Evolutionary conservation across 2,797 vertebrate species (phyloP).

Genomic region (Premnoplex brunnescens): DNA sequence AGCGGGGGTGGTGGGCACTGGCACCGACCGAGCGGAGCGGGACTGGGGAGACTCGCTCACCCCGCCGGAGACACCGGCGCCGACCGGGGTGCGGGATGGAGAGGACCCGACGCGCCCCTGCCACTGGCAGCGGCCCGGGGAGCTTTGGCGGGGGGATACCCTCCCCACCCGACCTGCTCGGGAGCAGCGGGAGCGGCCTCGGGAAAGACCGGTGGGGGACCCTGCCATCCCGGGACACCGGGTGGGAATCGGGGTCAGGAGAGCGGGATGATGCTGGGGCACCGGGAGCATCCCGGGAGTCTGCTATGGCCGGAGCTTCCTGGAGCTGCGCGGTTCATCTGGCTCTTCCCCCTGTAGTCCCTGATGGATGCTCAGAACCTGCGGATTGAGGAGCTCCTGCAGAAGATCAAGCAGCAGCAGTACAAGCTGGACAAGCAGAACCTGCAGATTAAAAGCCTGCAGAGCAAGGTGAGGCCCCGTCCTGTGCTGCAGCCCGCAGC

Average conservation of each 20-base stretch:
- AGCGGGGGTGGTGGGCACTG: background rate
- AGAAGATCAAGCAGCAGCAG: slow-evolving; percentile 89
- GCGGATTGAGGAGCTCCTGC: slow-evolving; percentile 89
- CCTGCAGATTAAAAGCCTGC: slow-evolving; percentile 86
- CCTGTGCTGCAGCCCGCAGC: accelerated
- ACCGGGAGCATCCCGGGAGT: background rate
- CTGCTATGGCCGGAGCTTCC: background rate
- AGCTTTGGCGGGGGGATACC: background rate
- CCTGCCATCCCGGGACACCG: background rate
- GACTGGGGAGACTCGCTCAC: too few species aligned
- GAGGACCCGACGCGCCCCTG: background rate
- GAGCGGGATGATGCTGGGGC: background rate
- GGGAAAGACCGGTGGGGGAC: too few species aligned
- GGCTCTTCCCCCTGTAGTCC: slow-evolving; percentile 65
- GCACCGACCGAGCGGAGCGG: background rate
- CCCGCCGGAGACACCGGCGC: background rate
- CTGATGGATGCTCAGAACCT: slow-evolving; percentile 87
- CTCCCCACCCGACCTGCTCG: too few species aligned
- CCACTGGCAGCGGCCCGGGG: background rate
- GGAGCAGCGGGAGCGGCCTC: background rate
- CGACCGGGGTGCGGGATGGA: background rate
- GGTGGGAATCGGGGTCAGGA: background rate
- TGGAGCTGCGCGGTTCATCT: background rate
- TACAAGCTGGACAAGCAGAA: slow-evolving; percentile 94
- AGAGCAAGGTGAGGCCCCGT: slow-evolving; percentile 82